Conservation (phyloP, 1,140 invertebrate genomes). For the Zaprionus capensis region DNA sequence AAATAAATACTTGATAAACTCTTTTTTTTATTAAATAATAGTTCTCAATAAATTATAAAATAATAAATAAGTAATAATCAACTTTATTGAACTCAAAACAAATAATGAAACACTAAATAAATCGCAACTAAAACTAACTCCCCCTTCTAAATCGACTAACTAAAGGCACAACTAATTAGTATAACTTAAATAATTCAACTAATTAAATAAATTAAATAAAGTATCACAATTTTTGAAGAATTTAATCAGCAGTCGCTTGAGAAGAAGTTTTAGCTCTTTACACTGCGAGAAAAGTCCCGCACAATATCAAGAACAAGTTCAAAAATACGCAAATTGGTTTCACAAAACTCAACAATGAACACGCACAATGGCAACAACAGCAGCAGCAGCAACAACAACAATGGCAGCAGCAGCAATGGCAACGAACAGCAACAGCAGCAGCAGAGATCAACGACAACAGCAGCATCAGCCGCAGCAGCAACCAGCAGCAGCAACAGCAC, state of each 20-base stretch:
- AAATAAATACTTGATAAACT: not conserved
- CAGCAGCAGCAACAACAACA: conserved; percentile 27
- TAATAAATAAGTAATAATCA: not conserved
- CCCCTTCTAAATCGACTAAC: not conserved
- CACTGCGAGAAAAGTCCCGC: conserved; percentile 19
- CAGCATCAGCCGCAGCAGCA: conserved; percentile 46
- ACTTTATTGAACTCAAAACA: not conserved
- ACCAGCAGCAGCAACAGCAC: conserved; percentile 46
- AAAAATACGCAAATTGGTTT: conserved; percentile 8
- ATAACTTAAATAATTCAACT: not conserved
- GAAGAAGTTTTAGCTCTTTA: not conserved
- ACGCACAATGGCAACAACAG: conserved; percentile 36
- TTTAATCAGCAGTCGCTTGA: conserved; percentile 7
- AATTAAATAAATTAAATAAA: not conserved
- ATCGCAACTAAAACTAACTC: not conserved
- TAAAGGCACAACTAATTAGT: not conserved
- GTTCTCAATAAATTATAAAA: not conserved
- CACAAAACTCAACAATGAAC: conserved; percentile 53
- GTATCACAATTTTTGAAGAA: not conserved
- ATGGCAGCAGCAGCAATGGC: conserved; percentile 22
- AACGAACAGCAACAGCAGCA: not conserved
- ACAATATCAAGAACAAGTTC: conserved; percentile 23
- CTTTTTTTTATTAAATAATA: not conserved
- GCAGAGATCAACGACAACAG: conserved; percentile 9
- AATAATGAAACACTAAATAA: not conserved